Conservation (phyloP, 2,113 vertebrate species). For the Orcinus orca region DNA sequence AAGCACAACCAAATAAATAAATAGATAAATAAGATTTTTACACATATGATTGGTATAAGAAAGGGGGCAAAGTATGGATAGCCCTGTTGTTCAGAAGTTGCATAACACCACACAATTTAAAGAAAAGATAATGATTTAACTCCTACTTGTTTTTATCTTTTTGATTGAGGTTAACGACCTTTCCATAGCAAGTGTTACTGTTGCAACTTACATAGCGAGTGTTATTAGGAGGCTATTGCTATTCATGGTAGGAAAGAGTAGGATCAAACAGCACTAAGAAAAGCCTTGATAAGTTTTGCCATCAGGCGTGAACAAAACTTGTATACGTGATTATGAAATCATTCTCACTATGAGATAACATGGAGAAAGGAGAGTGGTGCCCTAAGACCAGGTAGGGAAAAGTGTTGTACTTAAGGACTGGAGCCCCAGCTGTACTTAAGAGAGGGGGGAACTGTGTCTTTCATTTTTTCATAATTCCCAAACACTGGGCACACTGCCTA, state of each 20-base stretch:
- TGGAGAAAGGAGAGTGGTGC: not conserved
- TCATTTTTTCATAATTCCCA: constrained; percentile 8
- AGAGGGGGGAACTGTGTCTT: not conserved
- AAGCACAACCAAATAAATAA: not conserved
- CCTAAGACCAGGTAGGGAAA: not conserved
- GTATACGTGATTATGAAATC: not conserved
- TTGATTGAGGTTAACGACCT: not conserved
- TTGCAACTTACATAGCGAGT: not conserved
- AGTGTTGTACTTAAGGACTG: not conserved
- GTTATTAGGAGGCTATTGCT: constrained; percentile 18
- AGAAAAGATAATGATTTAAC: not conserved
- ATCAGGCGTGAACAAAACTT: not conserved
- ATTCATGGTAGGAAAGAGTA: not conserved
- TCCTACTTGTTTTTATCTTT: not conserved
- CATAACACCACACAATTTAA: not conserved
- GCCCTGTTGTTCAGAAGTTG: not conserved
- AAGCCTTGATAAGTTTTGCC: not conserved
- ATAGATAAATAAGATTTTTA: not conserved
- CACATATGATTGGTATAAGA: not conserved
- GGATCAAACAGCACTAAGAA: not conserved
- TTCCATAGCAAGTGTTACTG: not conserved
- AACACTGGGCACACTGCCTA: not conserved
- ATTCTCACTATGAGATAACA: not conserved
- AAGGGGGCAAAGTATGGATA: not conserved
- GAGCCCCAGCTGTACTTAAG: not conserved